A percentile compares a stretch with the other conserved stretches of the same genome.
These are phyloP conservation scores for Muscicapa striata DNA, from an alignment of 2,797 vertebrate genomes.

Conservation along the genomic window DNA sequence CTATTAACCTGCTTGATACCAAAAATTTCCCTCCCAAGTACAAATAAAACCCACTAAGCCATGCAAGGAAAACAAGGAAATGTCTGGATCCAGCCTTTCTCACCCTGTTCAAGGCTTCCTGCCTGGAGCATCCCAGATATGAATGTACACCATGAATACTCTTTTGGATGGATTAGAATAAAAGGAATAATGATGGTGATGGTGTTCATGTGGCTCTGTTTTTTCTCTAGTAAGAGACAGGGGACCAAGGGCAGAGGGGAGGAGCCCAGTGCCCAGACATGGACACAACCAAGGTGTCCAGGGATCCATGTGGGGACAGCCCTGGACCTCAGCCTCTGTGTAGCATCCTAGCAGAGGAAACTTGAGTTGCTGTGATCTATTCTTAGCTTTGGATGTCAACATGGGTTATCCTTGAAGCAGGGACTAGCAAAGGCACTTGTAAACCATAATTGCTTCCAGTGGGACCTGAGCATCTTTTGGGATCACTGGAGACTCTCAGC, in stretches of 20 bases:
- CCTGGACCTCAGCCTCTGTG: background rate
- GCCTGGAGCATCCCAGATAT: background rate
- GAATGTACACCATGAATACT: rapidly evolving
- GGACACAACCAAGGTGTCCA: background rate
- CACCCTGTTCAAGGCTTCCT: background rate
- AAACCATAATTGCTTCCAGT: background rate
- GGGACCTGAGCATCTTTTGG: background rate
- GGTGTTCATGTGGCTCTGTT: background rate
- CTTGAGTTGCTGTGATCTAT: background rate
- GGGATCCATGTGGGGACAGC: background rate
- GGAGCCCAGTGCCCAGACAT: rapidly evolving
- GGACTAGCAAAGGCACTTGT: background rate
- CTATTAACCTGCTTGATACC: background rate
- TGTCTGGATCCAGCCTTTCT: background rate
- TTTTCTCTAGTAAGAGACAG: background rate
- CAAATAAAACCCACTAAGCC: background rate
- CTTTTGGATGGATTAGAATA: background rate
- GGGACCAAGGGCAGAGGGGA: background rate
- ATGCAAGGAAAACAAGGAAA: background rate
- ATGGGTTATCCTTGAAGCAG: background rate
- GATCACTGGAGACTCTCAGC: background rate
- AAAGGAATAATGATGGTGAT: background rate
- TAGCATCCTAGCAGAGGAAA: background rate
- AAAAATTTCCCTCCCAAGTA: background rate
- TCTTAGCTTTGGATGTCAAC: background rate